phyloP scores from a whole-genome alignment of 92 coral and sea anemone species.

The Zoanthus gigantus region DNA sequence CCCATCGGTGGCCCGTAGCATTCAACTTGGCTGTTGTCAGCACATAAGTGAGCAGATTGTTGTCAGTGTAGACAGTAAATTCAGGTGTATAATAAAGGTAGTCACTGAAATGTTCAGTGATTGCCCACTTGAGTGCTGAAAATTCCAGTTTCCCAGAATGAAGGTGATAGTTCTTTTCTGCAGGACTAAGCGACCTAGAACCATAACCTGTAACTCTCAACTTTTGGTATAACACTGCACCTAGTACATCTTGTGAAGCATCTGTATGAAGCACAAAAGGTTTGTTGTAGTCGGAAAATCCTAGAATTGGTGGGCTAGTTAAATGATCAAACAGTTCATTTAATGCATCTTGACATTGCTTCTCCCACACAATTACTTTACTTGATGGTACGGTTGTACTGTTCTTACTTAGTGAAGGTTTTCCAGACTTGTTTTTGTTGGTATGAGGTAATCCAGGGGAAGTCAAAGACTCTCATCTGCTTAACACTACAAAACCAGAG shows the following conservation, averaged over 20 bases:
- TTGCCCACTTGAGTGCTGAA: no score
- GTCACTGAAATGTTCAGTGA: no score
- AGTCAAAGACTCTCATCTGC: no score
- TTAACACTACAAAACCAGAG: no score
- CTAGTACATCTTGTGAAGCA: conserved; percentile 50
- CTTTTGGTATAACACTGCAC: background rate
- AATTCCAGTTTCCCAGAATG: no score
- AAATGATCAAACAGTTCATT: conserved; percentile 47
- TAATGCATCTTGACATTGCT: conserved; percentile 52
- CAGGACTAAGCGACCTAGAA: no score
- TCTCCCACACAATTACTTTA: conserved; percentile 53
- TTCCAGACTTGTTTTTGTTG: conserved; percentile 7
- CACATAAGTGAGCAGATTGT: conserved; percentile 33
- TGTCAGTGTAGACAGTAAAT: no score
- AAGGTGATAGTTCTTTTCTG: no score
- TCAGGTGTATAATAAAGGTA: background rate
- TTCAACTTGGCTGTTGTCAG: conserved; percentile 52
- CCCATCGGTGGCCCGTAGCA: conserved; percentile 62
- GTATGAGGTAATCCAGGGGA: background rate
- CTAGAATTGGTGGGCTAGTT: conserved; percentile 63
- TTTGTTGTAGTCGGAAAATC: conserved; percentile 65
- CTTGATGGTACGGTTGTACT: conserved; percentile 47
- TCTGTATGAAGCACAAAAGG: conserved; percentile 39
- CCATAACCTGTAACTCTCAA: no score
- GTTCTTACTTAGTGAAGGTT: background rate